phyloP scores from a whole-genome alignment of 2,113 vertebrate species.

The cattle (Bos taurus) region DNA sequence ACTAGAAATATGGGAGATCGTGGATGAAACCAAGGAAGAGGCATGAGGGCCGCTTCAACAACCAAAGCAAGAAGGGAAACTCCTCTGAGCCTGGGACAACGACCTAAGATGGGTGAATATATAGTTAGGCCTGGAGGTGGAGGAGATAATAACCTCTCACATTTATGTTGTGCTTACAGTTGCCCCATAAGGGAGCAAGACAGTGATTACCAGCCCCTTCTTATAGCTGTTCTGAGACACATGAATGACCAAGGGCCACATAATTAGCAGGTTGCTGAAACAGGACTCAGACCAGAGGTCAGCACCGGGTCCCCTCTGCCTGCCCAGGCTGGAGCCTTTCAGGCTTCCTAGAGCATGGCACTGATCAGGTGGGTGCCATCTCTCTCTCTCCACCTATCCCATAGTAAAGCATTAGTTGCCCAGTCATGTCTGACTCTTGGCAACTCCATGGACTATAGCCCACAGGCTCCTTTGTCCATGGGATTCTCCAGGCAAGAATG shows the following conservation, averaged over 20 bases:
- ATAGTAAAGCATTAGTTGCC: background rate
- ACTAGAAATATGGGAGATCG: background rate
- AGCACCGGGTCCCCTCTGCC: background rate
- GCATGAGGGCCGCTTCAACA: background rate
- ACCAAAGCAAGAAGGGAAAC: background rate
- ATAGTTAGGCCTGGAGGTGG: background rate
- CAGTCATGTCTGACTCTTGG: background rate
- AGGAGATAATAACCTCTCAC: background rate
- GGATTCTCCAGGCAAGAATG: background rate
- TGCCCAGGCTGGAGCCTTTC: background rate
- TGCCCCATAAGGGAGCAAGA: background rate
- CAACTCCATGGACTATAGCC: background rate
- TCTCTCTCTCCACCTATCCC: background rate
- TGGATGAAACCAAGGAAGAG: background rate
- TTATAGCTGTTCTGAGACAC: slow-evolving; percentile 29
- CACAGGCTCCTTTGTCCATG: background rate
- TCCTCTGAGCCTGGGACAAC: background rate
- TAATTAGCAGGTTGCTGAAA: slow-evolving; percentile 18
- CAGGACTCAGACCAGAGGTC: background rate
- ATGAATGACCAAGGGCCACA: background rate
- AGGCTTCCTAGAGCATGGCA: background rate
- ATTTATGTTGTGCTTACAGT: background rate
- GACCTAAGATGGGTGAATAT: background rate
- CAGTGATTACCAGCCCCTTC: slow-evolving; percentile 23
- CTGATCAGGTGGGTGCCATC: background rate